Base-by-base conservation (phyloP, 2,797 vertebrate genomes). In the Oreochromis grahami region DNA sequence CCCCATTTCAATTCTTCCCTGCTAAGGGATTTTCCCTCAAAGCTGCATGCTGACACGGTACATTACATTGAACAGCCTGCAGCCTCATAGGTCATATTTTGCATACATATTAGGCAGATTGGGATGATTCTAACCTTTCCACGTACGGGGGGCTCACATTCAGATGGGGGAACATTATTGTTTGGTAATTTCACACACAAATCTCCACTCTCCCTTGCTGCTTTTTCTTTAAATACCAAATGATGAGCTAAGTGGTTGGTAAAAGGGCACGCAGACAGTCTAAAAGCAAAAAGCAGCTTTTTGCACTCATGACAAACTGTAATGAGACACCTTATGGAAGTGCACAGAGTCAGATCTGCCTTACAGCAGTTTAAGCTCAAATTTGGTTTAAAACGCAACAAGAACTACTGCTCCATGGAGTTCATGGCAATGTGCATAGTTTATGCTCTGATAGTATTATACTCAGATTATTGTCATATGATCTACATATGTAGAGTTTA, bases 61-160 rank as follows among this genome's bases (percentile, higher is more conserved):
- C 91, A 94, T 95, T 92, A 90, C 86, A 95, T 88, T 89, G 87
- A 89, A 87, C 91, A 92, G 92, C 87, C 92, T 36, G 86, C 82
- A 86, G 83, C 87, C 92, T 90, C 89, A 95, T 94, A 96, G 96
- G 95, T 96, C 96, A 96, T 84, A 91, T 91, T 96, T 95, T 94
- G 94, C 95, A 96, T 96, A 94, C 88, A 88, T 90, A 95, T 95
- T 89, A 95, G 94, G 92, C 88, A 82, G 89, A 80, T 83, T 88
- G 91, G 93, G 91, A 95, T 90, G 93, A 93, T 86, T 89, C 84
- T 95, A 96, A 95, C 95, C 95, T 96, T 96, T 95, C 85, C 65
- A 2, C 90, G 88, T 90, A 85, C 83, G 84, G 83, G 91, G 87
- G 77, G 85, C 89, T 94, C 83, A 83, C 85, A 88, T 94, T 92